Conservation (phyloP, 2,113 vertebrate genomes). For the Morone chrysops region DNA sequence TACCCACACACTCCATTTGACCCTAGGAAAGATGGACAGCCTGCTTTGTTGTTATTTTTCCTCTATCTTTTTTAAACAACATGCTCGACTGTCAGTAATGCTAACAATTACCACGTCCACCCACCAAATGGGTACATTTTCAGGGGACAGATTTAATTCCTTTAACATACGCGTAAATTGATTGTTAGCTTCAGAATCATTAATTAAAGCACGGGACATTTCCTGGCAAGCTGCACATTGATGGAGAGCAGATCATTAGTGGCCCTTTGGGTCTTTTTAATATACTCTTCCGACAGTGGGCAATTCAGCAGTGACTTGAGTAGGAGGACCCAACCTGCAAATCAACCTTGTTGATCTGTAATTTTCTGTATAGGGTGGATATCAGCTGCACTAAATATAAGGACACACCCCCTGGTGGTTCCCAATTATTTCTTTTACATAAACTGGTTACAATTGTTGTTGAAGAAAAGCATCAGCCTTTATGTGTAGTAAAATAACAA, state of each 20-base stretch:
- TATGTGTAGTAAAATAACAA: not conserved
- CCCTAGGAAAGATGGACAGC: slow-evolving; percentile 65
- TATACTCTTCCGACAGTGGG: slow-evolving; percentile 75
- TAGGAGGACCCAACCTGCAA: slow-evolving; percentile 72
- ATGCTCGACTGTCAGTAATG: slow-evolving; percentile 76
- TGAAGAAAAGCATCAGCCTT: not conserved
- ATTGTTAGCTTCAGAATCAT: slow-evolving; percentile 82
- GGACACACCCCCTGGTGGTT: slow-evolving; percentile 43
- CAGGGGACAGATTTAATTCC: slow-evolving; percentile 78
- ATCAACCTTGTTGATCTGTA: slow-evolving; percentile 81
- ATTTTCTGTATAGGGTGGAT: slow-evolving; percentile 70
- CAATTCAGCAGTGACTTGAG: slow-evolving; percentile 71
- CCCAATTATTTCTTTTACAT: slow-evolving; percentile 27
- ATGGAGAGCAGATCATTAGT: slow-evolving; percentile 81
- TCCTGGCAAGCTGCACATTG: slow-evolving; percentile 79
- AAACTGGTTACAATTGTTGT: not conserved
- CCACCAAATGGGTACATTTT: slow-evolving; percentile 77
- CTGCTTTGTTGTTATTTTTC: slow-evolving; percentile 64
- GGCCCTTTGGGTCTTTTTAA: slow-evolving; percentile 81
- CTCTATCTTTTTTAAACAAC: slow-evolving; percentile 69
- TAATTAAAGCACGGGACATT: slow-evolving; percentile 80
- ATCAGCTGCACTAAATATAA: slow-evolving; percentile 69
- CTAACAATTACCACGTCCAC: slow-evolving; percentile 75
- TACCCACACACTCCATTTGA: slow-evolving; percentile 65
- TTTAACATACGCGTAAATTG: slow-evolving; percentile 82